Conservation (phyloP, 2,888 invertebrate genomes). For the Lepeophtheirus nordmannii region DNA sequence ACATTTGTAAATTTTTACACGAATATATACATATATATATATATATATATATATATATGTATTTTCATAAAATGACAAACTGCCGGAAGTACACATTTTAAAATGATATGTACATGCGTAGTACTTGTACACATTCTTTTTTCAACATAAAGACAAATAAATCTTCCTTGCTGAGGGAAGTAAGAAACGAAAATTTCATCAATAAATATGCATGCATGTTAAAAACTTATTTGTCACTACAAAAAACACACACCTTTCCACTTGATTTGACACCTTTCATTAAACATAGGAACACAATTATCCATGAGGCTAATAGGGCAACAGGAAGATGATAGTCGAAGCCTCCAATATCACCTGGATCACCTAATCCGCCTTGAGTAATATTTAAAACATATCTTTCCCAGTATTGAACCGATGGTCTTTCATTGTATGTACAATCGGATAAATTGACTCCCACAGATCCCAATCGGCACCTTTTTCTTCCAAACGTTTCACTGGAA, state of each 20-base stretch:
- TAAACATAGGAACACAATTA: conserved; percentile 32
- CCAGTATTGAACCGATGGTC: conserved; percentile 13
- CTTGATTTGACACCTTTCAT: conserved; percentile 33
- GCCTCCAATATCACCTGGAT: conserved; percentile 30
- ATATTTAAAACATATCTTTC: conserved; percentile 14
- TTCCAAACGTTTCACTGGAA: not conserved
- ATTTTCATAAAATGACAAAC: too few species aligned
- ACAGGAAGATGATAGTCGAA: conserved; percentile 31
- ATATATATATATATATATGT: too few species aligned
- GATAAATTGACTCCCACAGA: not conserved
- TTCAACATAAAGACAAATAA: too few species aligned
- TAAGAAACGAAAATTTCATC: too few species aligned
- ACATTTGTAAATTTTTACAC: not conserved
- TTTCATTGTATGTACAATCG: conserved; percentile 3
- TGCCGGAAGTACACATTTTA: too few species aligned
- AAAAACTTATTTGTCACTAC: too few species aligned
- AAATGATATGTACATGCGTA: too few species aligned
- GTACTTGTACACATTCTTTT: too few species aligned
- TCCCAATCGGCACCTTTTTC: not conserved
- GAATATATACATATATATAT: too few species aligned
- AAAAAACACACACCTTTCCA: conserved; percentile 30
- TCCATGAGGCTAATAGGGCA: conserved; percentile 32
- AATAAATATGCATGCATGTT: too few species aligned
- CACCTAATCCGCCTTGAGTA: conserved; percentile 27
- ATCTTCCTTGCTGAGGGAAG: too few species aligned